Evolutionary conservation across 2,888 invertebrate genomes (phyloP).

Genomic region (Mesorhabditis sp.): DNA sequence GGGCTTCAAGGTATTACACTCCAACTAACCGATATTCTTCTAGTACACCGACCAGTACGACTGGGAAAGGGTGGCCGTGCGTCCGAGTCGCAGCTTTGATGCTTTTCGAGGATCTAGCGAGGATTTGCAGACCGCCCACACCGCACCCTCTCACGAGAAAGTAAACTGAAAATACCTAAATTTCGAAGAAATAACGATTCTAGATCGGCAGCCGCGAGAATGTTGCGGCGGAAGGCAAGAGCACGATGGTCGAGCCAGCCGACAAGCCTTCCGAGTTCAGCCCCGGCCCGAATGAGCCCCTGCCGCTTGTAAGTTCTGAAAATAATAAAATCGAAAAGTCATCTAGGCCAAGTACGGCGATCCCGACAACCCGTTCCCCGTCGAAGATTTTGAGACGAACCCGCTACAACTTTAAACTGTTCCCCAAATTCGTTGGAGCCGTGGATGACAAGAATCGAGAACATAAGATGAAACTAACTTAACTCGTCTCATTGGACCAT

Average conservation of each 20-base stretch:
- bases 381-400: constrained; percentile 11
- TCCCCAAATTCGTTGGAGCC: too few relatives aligned
- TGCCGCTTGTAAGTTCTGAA: not conserved
- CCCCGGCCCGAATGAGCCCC: not conserved
- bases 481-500: too few relatives aligned
- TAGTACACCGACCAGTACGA: constrained; percentile 24
- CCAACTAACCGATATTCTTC: constrained; percentile 13
- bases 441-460: too few relatives aligned
- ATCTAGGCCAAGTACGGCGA: constrained; percentile 1
- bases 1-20: not conserved
- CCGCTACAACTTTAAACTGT: not conserved
- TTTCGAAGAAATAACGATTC: not conserved
- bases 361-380: constrained; percentile 13
- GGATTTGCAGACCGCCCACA: not conserved
- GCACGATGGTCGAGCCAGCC: too few relatives aligned
- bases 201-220: not conserved
- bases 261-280: not conserved
- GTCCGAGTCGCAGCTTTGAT: too few relatives aligned
- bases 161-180: not conserved
- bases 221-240: not conserved
- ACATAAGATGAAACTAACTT: too few relatives aligned
- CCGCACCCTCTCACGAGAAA: not conserved
- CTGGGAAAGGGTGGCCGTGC: constrained; percentile 19
- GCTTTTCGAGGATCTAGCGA: not conserved
- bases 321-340: not conserved